Evolutionary conservation across 2,797 vertebrate genomes (phyloP), one percentile per base, ranked within the genome.

Genomic region (Corythornis leucogaster): DNA sequence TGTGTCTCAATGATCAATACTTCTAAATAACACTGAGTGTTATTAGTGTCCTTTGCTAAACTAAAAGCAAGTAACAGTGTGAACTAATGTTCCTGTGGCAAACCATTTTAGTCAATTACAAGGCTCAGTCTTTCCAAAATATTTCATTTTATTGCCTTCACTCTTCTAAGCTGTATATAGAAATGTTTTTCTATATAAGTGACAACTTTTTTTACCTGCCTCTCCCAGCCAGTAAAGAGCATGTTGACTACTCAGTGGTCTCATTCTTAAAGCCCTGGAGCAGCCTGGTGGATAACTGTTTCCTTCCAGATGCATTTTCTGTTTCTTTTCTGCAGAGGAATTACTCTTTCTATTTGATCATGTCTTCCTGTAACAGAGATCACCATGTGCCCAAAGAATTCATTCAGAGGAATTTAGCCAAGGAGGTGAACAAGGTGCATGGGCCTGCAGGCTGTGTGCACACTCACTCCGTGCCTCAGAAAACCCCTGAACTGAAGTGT

Each of bases 351-450:
- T 30, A 28, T 92, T 85, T 70, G 21, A 28, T 76, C 2, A 0
- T 35, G 59, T 88, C 45, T 88, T 64, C 17, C 66, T 78, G 22
- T 79, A 66, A 79, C 59, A 31, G 26, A 89, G 35, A 28, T 80
- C 85, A 83, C 62, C 74, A 28, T 80, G 30, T 63, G 30, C 31
- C 85, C 95, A 89, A 74, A 92, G 82, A 81, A 83, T 91, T 88
- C 28, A 21, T 15, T 4, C 71, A 63, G 84, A 87, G 50, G 76
- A 94, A 83, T 24, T 13, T 30, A 91, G 77, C 48, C 84, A 76
- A 31, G 78, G 24, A 89, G 22, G 59, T 28, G 58, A 70, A 21
- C 51, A 92, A 81, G 12, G 2, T 70, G 92, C 63, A 61, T 16
- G 31, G 58, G 30, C 84, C 76, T 97, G 91, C 46, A 91, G 35